A percentile compares a stretch with the other conserved stretches of the same genome.
phyloP scores from a whole-genome alignment of 2,888 invertebrate genomes.

The Rhingia campestris region DNA sequence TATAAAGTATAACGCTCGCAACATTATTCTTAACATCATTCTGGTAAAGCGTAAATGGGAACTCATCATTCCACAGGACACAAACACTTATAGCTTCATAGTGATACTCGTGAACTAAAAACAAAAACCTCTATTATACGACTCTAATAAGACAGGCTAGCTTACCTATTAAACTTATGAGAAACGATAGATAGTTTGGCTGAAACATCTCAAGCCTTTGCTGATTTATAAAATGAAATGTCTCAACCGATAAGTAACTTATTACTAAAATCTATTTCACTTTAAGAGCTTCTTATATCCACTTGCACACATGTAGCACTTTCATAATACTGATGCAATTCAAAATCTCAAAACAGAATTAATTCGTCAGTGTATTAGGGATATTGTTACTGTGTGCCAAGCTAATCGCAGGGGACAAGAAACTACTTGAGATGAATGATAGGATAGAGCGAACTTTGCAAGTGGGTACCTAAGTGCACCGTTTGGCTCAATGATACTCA shows the following conservation, averaged over 20 bases:
- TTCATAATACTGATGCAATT: neutral
- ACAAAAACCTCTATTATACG: neutral
- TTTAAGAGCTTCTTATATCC: neutral
- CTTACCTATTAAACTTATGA: constrained; percentile 43
- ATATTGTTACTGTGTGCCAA: neutral
- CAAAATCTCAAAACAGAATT: neutral
- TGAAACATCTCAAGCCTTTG: neutral
- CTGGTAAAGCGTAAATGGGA: constrained; percentile 72
- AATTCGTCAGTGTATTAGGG: neutral
- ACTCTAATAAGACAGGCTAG: neutral
- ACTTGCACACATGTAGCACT: neutral
- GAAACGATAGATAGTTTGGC: constrained; percentile 2
- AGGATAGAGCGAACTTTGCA: neutral
- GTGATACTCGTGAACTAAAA: constrained; percentile 77
- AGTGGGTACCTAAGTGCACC: neutral
- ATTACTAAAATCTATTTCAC: neutral
- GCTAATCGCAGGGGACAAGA: neutral
- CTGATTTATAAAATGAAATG: neutral
- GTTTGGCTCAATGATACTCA: constrained; percentile 8
- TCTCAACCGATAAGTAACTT: neutral
- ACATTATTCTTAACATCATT: neutral
- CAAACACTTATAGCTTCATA: constrained; percentile 77
- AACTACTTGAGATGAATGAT: constrained; percentile 7
- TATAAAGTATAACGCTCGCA: constrained; percentile 1
- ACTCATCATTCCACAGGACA: constrained; percentile 76